Base-by-base conservation (phyloP, 2,888 invertebrate species). In the Hypselothyrea guttata region DNA sequence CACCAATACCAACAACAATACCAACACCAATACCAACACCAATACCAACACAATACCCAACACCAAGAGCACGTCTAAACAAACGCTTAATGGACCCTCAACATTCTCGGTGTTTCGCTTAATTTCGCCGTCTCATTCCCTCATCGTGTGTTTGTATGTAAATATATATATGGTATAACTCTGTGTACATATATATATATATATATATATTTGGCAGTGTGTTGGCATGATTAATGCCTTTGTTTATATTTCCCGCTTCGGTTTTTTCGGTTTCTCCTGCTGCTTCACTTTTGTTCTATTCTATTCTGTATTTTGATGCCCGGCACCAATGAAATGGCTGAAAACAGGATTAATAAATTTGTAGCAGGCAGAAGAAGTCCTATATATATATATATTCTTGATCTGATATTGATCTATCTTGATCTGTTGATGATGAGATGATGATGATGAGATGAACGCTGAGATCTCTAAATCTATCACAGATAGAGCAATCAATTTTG, bases 141-240 rank as follows among this genome's bases (percentile, higher is more conserved):
- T 16, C 13, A n/a, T 8, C 22, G 7, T n/a, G 27, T 30, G 22
- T 18, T 9, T 7, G 15, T 9, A 28, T 27, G 16, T 46, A n/a
- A 28, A 5, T 16, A 11, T 34, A 13, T 48, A 15, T 45, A 31
- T 33, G n/a, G n/a, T n/a, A n/a, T n/a, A n/a, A n/a, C 22, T 9
- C 9, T n/a, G 27, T 30, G 22, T 18, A n/a, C 4, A 22, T 9
- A 28, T 27, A 13, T 46, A n/a, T 33, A 5, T 16, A 11, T 34
- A 13, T 48, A 15, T 45, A 31, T 33, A 31, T 40, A 13, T 65
- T n/a, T n/a, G n/a, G n/a, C n/a, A n/a, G 61, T 66, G 75, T 63
- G 75, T 57, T 75, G 75, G 65, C 83, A 81, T 81, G 79, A 81
- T 81, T 81, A 81, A 81, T 81, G 79, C 73, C 73, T 83, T 83